Base-by-base conservation (phyloP, 2,113 vertebrate species). In the Monopterus albus region DNA sequence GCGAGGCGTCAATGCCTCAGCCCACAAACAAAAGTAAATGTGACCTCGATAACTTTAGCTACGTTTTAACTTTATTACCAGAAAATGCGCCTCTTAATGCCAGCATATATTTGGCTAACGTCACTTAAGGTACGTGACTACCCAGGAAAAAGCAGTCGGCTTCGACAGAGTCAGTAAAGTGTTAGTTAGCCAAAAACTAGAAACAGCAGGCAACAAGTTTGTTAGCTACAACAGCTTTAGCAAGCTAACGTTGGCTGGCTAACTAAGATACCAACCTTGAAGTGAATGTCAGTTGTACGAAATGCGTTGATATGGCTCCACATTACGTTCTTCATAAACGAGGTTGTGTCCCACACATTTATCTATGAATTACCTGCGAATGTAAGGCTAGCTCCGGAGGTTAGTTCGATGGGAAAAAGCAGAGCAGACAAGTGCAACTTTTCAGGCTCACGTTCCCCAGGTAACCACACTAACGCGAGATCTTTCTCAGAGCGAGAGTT, bases 401-500 rank as follows among this genome's bases (percentile, higher is more conserved):
- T 66, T 80, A 79, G 83, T 29, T 73, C 57, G 39, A 17, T 23
- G 62, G 59, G 47, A 26, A 61, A 67, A 46, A 51, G 72, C 26
- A 35, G 14, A 53, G 69, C 11, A 23, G 20, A 42, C 43, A 49
- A 21, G 62, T 51, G 45, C 50, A 79, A 86, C 79, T 84, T 86
- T 72, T 75, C 75, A 28, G 69, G 61, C 77, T 92, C 91, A 38
- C 88, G 92, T 92, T 84, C 83, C 83, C 85, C 62, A 85, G 85
- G 90, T 91, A 90, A 91, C 91, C 82, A 71, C 86, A 11, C 3
- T 92, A 64, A 84, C 92, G 93, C 92, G 93, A 93, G 88, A 92
- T 17, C 18, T 67, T 2, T 0, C 2, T 2, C 3, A 6, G 25
- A 5, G 15, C 50, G 72, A 67, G 40, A 50, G 57, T 72, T 68